phyloP scores from a whole-genome alignment of 2,113 vertebrate species.

The Oreotrochilus melanogaster region DNA sequence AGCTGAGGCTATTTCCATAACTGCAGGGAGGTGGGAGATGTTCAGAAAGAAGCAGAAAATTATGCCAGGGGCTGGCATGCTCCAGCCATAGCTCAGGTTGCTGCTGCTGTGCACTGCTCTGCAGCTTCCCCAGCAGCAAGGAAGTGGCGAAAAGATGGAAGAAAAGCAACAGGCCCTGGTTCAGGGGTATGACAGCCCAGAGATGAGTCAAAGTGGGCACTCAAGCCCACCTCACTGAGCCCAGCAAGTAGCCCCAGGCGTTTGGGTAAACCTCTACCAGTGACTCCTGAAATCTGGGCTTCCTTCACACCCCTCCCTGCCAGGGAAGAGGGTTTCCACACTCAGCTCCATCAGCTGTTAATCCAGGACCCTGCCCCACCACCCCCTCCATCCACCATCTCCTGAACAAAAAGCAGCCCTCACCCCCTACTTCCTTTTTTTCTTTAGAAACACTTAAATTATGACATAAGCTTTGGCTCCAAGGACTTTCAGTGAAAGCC shows the following conservation, averaged over 20 bases:
- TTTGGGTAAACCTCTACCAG: background rate
- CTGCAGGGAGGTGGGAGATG: background rate
- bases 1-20: background rate
- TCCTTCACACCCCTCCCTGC: background rate
- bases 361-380: background rate
- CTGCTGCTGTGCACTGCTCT: background rate
- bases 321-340: background rate
- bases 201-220: background rate
- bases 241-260: too few relatives aligned
- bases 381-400: background rate
- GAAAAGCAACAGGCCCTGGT: background rate
- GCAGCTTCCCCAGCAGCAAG: background rate
- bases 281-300: accelerated
- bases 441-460: background rate
- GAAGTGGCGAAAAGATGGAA: background rate
- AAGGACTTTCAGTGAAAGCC: background rate
- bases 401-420: background rate
- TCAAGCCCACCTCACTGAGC: background rate
- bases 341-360: background rate
- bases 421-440: background rate
- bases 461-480: constrained; percentile 48
- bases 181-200: background rate
- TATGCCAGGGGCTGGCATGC: accelerated
- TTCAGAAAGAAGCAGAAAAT: background rate
- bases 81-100: background rate